These are phyloP conservation scores for Grantiella picta DNA, from an alignment of 2,113 vertebrate genomes.

Conservation along the genomic window DNA sequence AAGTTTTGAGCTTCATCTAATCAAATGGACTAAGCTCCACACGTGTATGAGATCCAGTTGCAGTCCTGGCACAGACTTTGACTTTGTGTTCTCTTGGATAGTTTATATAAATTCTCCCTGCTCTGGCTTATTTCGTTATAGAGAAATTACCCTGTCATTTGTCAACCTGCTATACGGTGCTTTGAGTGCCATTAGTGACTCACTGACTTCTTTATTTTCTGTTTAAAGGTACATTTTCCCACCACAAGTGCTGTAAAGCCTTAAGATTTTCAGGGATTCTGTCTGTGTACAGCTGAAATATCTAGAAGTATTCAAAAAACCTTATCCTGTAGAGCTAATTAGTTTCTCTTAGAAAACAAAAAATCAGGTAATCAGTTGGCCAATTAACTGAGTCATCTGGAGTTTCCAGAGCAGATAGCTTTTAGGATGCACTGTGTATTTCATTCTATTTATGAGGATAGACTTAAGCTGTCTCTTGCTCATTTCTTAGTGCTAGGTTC, in stretches of 20 bases:
- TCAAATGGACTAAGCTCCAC: neutral
- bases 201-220: neutral
- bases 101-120: neutral
- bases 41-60: fast-evolving
- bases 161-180: neutral
- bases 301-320: neutral
- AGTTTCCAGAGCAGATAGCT: neutral
- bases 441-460: neutral
- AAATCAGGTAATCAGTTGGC: neutral
- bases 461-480: neutral
- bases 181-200: neutral
- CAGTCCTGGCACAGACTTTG: neutral
- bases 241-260: neutral
- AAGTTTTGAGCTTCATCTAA: neutral
- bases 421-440: neutral
- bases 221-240: neutral
- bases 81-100: neutral
- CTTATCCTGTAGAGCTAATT: neutral
- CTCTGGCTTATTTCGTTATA: neutral
- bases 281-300: neutral
- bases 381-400: neutral
- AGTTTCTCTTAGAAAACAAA: neutral
- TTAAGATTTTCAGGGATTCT: neutral
- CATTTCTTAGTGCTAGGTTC: neutral
- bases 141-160: neutral